Conservation (phyloP, 2,113 vertebrate species). For the Sisor rabdophorus region DNA sequence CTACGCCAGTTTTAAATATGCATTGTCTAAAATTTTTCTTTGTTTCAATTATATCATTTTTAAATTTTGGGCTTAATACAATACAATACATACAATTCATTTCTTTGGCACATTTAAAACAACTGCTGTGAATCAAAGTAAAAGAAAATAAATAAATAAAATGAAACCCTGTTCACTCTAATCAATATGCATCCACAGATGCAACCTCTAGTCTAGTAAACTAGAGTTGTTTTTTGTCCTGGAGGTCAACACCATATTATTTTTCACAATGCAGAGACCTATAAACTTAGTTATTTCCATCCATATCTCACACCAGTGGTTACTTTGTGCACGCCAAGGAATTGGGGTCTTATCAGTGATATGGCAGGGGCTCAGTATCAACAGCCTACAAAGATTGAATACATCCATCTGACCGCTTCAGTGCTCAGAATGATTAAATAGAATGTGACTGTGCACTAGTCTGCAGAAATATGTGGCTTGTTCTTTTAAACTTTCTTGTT, state of each 20-base stretch:
- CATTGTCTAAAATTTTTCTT: too few species aligned
- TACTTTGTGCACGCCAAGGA: conserved; percentile 60
- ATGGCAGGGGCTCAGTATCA: conserved; percentile 55
- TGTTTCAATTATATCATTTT: too few species aligned
- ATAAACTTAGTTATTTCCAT: conserved; percentile 26
- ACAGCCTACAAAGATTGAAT: conserved; percentile 55
- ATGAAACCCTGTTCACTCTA: background rate
- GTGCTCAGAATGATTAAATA: conserved; percentile 58
- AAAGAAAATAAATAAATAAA: too few species aligned
- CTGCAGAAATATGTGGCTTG: conserved; percentile 26
- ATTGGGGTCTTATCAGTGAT: conserved; percentile 65
- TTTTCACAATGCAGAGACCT: conserved; percentile 12
- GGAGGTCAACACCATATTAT: conserved; percentile 10
- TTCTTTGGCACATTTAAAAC: too few species aligned
- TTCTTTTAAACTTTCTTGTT: conserved; percentile 9
- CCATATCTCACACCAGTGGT: conserved; percentile 46
- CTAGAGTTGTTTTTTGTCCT: background rate
- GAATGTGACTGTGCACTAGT: conserved; percentile 39
- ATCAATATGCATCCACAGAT: background rate
- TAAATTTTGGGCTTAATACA: too few species aligned
- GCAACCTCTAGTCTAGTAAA: background rate
- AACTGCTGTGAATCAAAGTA: too few species aligned
- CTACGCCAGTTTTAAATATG: too few species aligned
- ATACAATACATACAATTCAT: too few species aligned
- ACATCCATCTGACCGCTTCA: conserved; percentile 56